phyloP scores from a whole-genome alignment of 2,888 invertebrate species.

The Ptychoptera albimana region DNA sequence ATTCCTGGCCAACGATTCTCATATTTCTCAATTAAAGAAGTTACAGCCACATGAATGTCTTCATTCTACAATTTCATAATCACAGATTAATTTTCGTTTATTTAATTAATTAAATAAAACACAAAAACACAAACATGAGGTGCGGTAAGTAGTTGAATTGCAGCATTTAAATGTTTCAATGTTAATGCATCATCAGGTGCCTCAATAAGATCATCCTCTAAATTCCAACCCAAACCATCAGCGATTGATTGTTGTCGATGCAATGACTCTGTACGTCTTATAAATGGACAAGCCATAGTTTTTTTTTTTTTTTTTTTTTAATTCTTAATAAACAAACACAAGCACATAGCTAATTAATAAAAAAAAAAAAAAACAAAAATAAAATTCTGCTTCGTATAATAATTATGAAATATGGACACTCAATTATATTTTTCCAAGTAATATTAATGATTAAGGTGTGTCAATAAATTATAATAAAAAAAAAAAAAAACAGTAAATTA shows the following conservation, averaged over 20 bases:
- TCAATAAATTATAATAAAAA: too few relatives aligned
- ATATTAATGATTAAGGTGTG: background rate
- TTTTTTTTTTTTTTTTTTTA: background rate
- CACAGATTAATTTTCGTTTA: background rate
- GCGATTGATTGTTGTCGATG: conserved; percentile 26
- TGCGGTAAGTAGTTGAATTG: conserved; percentile 62
- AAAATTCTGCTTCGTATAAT: background rate
- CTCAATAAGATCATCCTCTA: conserved; percentile 26
- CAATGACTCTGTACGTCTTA: conserved; percentile 25
- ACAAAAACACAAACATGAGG: conserved; percentile 50
- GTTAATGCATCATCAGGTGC: conserved; percentile 29
- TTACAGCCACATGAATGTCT: conserved; percentile 47
- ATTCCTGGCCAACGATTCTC: conserved; percentile 33
- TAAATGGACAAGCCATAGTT: conserved; percentile 30
- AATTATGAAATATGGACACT: background rate
- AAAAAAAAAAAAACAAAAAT: background rate
- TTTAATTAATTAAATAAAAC: too few relatives aligned
- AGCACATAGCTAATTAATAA: background rate
- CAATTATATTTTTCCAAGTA: background rate
- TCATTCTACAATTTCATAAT: conserved; percentile 37
- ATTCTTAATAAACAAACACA: background rate
- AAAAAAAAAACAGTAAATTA: too few relatives aligned
- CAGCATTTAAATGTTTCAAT: conserved; percentile 63
- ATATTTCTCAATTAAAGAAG: conserved; percentile 47
- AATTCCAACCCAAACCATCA: conserved; percentile 23